Conservation (phyloP, 2,113 vertebrate genomes). For the Hymenochirus boettgeri region DNA sequence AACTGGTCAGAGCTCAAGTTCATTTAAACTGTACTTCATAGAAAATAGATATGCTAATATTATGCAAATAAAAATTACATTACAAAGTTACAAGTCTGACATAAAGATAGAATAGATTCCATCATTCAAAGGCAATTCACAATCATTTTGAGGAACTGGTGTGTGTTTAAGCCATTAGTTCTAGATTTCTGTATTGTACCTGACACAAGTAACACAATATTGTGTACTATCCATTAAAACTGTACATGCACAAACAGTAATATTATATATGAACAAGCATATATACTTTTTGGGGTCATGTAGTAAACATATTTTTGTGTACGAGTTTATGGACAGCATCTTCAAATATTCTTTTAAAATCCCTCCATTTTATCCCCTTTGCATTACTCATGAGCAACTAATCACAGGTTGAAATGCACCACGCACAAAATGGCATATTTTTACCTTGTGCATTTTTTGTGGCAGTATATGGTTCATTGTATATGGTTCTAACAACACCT, state of each 20-base stretch:
- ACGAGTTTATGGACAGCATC: constrained; percentile 62
- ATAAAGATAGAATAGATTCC: constrained; percentile 70
- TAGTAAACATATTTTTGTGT: constrained; percentile 79
- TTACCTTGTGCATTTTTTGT: constrained; percentile 57
- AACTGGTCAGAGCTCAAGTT: constrained; percentile 58
- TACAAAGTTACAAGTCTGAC: constrained; percentile 78
- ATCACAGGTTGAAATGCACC: constrained; percentile 1
- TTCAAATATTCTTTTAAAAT: constrained; percentile 53
- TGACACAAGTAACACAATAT: constrained; percentile 78
- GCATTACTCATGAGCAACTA: constrained; percentile 24
- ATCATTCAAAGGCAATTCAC: constrained; percentile 85
- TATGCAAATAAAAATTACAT: constrained; percentile 72
- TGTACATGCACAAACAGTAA: constrained; percentile 90
- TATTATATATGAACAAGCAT: constrained; percentile 78
- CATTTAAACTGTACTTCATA: constrained; percentile 76
- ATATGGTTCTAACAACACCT: constrained; percentile 54
- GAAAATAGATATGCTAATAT: constrained; percentile 66
- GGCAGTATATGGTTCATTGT: constrained; percentile 46
- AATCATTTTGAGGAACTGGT: constrained; percentile 82
- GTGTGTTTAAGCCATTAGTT: constrained; percentile 98
- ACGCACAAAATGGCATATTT: constrained; percentile 28
- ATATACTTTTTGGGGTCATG: constrained; percentile 72
- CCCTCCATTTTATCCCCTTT: neutral
- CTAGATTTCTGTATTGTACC: constrained; percentile 67
- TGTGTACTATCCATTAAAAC: constrained; percentile 80